Percentiles rank a stretch among this genome's conserved stretches.
Conservation (phyloP, 2,888 invertebrate species). For the Folsomia manolachei region DNA sequence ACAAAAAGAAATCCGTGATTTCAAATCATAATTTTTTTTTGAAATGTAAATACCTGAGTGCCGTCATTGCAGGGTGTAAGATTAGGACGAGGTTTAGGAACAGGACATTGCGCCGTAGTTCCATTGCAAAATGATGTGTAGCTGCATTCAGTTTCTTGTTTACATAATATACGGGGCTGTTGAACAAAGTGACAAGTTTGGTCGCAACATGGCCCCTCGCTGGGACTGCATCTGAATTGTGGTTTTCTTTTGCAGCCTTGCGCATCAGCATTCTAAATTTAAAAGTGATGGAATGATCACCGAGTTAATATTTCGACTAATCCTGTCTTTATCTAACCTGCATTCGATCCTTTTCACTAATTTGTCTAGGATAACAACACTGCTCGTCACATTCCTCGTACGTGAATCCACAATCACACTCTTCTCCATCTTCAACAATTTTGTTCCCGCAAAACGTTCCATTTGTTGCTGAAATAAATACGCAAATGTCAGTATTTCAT, state of each 20-base stretch:
- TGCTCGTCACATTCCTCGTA: slow-evolving; percentile 84
- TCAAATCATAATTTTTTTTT: background rate
- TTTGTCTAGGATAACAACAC: slow-evolving; percentile 87
- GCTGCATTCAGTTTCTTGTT: slow-evolving; percentile 84
- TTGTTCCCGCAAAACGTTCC: slow-evolving; percentile 99
- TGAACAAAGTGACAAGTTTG: slow-evolving; percentile 71
- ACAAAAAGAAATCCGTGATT: background rate
- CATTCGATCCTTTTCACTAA: slow-evolving; percentile 67
- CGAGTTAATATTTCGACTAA: no score
- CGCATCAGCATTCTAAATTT: slow-evolving; percentile 69
- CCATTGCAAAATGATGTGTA: slow-evolving; percentile 84
- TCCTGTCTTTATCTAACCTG: no score
- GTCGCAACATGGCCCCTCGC: slow-evolving; percentile 95
- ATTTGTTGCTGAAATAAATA: slow-evolving; percentile 63
- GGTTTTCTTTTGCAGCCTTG: slow-evolving; percentile 75
- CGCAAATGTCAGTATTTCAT: slow-evolving; percentile 43
- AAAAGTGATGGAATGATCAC: no score
- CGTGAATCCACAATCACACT: slow-evolving; percentile 96
- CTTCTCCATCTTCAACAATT: slow-evolving; percentile 95
- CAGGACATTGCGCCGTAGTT: slow-evolving; percentile 80
- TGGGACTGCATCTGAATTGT: slow-evolving; percentile 85
- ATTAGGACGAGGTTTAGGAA: slow-evolving; percentile 68
- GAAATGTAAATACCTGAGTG: slow-evolving; percentile 60
- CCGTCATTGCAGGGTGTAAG: slow-evolving; percentile 96
- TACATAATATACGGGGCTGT: slow-evolving; percentile 67